Percentiles rank a stretch among this genome's conserved stretches.
These are phyloP conservation scores for Spodoptera littoralis DNA, from an alignment of 2,888 invertebrate species.

Conservation along the genomic window DNA sequence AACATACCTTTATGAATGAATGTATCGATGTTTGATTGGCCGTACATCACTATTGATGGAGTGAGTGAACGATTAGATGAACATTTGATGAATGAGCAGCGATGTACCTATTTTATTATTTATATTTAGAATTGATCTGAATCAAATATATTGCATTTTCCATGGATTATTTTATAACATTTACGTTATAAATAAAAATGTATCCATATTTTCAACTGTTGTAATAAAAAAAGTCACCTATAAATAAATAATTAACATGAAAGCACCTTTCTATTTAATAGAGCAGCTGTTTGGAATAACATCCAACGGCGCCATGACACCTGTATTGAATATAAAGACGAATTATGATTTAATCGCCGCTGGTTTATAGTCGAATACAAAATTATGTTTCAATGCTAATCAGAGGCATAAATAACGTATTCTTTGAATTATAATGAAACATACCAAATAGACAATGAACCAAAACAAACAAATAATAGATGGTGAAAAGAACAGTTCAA, in stretches of 20 bases:
- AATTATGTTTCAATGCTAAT: constrained; percentile 14
- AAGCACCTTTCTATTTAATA: constrained; percentile 33
- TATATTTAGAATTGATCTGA: too few species aligned
- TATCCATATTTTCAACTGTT: too few species aligned
- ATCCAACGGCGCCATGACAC: constrained; percentile 34
- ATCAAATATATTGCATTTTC: too few species aligned
- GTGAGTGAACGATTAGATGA: constrained; percentile 24
- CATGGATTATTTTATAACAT: too few species aligned
- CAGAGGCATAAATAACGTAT: background rate
- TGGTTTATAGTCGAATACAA: constrained; percentile 7
- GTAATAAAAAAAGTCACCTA: background rate
- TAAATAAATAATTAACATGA: constrained; percentile 6
- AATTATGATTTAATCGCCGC: constrained; percentile 36
- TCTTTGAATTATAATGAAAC: background rate
- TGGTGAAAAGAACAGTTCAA: too few species aligned
- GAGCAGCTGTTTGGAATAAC: constrained; percentile 27
- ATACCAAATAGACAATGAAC: too few species aligned
- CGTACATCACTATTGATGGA: constrained; percentile 41
- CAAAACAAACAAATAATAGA: background rate
- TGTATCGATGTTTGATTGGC: constrained; percentile 51
- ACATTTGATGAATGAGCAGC: constrained; percentile 22
- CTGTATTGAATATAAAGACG: constrained; percentile 29
- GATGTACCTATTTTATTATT: too few species aligned
- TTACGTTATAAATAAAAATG: too few species aligned
- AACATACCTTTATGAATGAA: constrained; percentile 58